These are phyloP conservation scores for Eira barbara DNA, from an alignment of 2,113 vertebrate species.

Conservation along the genomic window DNA sequence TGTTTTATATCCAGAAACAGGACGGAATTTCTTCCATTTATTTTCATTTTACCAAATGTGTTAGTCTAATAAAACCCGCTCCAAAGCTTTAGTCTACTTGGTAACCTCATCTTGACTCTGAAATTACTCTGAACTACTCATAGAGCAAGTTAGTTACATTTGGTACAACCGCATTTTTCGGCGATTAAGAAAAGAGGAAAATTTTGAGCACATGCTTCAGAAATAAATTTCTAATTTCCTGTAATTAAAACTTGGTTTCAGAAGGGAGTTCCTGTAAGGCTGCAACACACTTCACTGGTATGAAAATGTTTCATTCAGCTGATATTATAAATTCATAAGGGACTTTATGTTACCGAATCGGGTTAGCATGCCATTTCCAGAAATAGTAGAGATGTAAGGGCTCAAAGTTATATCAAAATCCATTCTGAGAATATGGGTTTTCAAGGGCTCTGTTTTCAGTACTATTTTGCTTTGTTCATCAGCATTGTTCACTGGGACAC, in stretches of 20 bases:
- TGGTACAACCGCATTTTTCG: slow-evolving; percentile 26
- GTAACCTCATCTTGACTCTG: slow-evolving; percentile 14
- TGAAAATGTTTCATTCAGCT: not conserved
- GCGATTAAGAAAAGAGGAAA: slow-evolving; percentile 24
- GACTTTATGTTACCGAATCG: not conserved
- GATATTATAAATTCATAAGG: slow-evolving; percentile 53
- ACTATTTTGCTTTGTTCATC: slow-evolving; percentile 1
- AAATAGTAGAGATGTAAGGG: slow-evolving; percentile 29
- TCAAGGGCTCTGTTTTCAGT: not conserved
- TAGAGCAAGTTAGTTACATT: not conserved
- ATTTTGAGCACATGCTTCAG: slow-evolving; percentile 35
- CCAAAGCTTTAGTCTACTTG: not conserved
- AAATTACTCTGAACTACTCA: not conserved
- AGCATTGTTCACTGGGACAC: not conserved
- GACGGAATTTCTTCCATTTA: not conserved
- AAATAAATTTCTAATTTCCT: slow-evolving; percentile 54
- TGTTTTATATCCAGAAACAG: not conserved
- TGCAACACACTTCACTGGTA: not conserved
- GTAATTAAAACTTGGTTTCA: slow-evolving; percentile 45
- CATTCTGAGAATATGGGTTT: slow-evolving; percentile 9
- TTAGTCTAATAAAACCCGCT: not conserved
- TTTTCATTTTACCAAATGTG: not conserved
- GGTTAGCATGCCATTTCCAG: not conserved
- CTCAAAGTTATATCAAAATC: not conserved
- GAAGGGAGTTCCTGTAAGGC: not conserved